Conservation (phyloP, 2,797 vertebrate species). For the Scarus forsteni region DNA sequence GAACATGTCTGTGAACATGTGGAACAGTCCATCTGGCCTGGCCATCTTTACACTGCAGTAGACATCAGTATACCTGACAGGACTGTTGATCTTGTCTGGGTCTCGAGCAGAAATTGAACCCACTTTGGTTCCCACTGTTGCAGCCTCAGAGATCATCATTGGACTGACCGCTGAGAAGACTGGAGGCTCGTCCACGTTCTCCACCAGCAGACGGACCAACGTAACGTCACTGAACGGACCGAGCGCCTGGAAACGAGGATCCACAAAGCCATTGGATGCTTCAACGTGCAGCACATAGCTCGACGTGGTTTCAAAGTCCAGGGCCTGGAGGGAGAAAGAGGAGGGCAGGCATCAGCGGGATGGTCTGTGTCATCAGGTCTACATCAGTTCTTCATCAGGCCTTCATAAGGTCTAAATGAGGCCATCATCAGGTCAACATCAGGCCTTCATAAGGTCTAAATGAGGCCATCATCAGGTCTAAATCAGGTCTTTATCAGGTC, state of each 20-base stretch:
- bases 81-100: slow-evolving; percentile 34
- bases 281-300: slow-evolving; percentile 39
- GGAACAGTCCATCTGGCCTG: too few species aligned
- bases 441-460: too few species aligned
- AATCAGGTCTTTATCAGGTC: too few species aligned
- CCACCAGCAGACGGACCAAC: slow-evolving; percentile 40
- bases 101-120: slow-evolving; percentile 55
- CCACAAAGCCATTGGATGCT: slow-evolving; percentile 48
- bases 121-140: slow-evolving; percentile 36
- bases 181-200: slow-evolving; percentile 46
- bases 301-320: slow-evolving; percentile 91
- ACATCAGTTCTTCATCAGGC: neutral
- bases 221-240: slow-evolving; percentile 42
- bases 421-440: too few species aligned
- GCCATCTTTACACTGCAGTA: too few species aligned
- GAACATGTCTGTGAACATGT: too few species aligned
- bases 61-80: slow-evolving; percentile 41
- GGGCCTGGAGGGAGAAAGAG: slow-evolving; percentile 71
- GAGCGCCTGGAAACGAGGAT: slow-evolving; percentile 27
- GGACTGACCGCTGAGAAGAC: slow-evolving; percentile 25
- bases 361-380: too few species aligned
- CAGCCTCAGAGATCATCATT: slow-evolving; percentile 54
- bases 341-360: too few species aligned
- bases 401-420: too few species aligned
- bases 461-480: too few species aligned